Base-by-base conservation (phyloP, 2,113 vertebrate species). In the Eleginops maclovinus region DNA sequence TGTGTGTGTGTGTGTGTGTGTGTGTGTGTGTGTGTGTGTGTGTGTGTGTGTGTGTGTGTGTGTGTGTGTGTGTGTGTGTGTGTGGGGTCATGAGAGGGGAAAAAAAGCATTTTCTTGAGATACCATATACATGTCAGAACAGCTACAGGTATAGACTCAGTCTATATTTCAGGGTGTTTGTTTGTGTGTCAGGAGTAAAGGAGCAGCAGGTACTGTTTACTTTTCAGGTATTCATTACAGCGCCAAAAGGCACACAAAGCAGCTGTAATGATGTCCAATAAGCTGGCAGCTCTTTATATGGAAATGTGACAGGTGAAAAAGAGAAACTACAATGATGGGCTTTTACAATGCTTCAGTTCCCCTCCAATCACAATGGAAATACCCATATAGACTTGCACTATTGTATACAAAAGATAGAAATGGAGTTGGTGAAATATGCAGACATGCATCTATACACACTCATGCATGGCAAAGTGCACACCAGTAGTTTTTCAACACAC, bases 261-360 rank as follows among this genome's bases (percentile, higher is more conserved):
- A 66, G 71, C 82, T 84, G 69, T 87, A 90, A 88, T 92, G 80
- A 84, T 59, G 74, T 79, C 73, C 77, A 89, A 89, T 86, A 75
- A 67, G 74, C 65, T 76, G 81, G 72, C 85, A 86, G 69, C 82
- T 85, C 72, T 86, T 79, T 81, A 74, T 81, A 73, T 84, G 85
- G 82, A 86, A 86, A 91, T 89, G 71, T 75, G 78, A 81, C 56
- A 43, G 49, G 62, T 72, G 69, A 62, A 76, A 83, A 84, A 85
- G 47, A 55, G 82, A 77, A 79, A 74, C 12, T 15, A 72, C 70
- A 83, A 67, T 74, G 75, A 80, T 81, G 40, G 60, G 73, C 56
- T 83, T 85, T 81, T 69, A 65, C 78, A 41, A 47, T 72, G 26
- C 67, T 40, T 66, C 81, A 74, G 53, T 17, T 60, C 62, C 56